Evolutionary conservation across 1,140 invertebrate species (phyloP), one percentile per base, ranked within the genome.

Genomic region (Drosophila kohkoa): DNA sequence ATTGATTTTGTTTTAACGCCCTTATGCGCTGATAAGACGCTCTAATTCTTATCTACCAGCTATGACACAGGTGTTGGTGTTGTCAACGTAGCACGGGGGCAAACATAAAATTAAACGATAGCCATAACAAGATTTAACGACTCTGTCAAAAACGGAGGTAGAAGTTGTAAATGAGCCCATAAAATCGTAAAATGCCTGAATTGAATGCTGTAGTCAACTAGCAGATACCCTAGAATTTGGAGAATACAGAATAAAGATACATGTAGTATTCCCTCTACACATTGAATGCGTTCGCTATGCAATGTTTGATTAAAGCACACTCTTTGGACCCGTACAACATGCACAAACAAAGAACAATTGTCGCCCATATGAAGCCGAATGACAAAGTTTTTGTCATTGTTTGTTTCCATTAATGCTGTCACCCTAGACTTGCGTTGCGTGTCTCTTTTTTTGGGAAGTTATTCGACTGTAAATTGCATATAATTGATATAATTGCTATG

Each of bases 401-500:
- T 49, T 48, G 20, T 30, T 51, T 46, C 20, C 30, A 25, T 41
- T 72, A n/a, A 15, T 49, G 41, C 52, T 59, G 70, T 30, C 15
- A 48, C n/a, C 20, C 6, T 8, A 38, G 35, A 7, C 7, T 7
- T 25, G 20, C 46, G 13, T 63, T 66, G 45, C 68, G 55, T 62
- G 74, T 38, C 35, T 11, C 35, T 60, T 66, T 32, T 66, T 75
- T 25, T 25, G 20, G 25, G 45, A 28, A 32, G 46, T 38, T 49
- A 11, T 32, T 60, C 41, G 32, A 32, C 32, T 32, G 35, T 32
- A 54, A 28, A 32, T 55, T 54, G 52, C 69, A 54, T 71, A 80
- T 79, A 88, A 90, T 88, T 88, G 78, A 81, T 64, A 76, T 85
- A 89, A 90, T 89, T 89, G 81, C 64, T 66, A 63, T 70, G 55